Base-by-base conservation (phyloP, 2,797 vertebrate genomes). In the Oryzias sinensis region DNA sequence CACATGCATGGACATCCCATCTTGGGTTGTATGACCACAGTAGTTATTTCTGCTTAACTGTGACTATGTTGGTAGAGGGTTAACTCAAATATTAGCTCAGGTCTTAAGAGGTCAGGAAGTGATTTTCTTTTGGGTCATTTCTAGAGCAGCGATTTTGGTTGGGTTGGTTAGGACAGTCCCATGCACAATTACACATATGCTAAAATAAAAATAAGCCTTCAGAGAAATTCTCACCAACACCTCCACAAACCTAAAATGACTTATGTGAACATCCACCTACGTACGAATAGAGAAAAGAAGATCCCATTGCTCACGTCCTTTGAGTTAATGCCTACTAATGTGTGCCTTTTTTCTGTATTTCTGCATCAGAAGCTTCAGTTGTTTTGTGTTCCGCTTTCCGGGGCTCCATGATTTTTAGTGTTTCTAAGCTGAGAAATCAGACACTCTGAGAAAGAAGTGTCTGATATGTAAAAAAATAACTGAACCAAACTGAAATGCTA, bases 261-360 rank as follows among this genome's bases (percentile, higher is more conserved):
- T 64, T 55, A 61, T 29, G 37, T 62, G 48, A 61, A 66, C 42
- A 57, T 53, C 47, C 62, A 0, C 74, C 75, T 61, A 72, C 79
- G n/a, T 22, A 8, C 57, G 65, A 33, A 70, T 64, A 53, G 56
- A 62, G 20, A 42, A 61, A 57, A 43, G 55, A 43, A 47, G 16
- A 42, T 57, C 43, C 51, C 40, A 29, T 47, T 33, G 11, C 53
- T 49, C 62, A 24, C 59, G 54, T 16, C 22, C 22, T 18, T 57
- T 43, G 2, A 50, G 16, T 47, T 50, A 1, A 18, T 51, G 45
- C 45, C 43, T 46, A 25, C 2, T 9, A 33, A 49, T 59, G 40
- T 18, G n/a, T 7, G 22, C 5, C 24, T 48, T 22, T 1, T 46
- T 25, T 58, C 13, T 44, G 17, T 46, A 42, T 42, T 45, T 49